Base-by-base conservation (phyloP, 2,888 invertebrate genomes). In the Drosophila stalkeri region DNA sequence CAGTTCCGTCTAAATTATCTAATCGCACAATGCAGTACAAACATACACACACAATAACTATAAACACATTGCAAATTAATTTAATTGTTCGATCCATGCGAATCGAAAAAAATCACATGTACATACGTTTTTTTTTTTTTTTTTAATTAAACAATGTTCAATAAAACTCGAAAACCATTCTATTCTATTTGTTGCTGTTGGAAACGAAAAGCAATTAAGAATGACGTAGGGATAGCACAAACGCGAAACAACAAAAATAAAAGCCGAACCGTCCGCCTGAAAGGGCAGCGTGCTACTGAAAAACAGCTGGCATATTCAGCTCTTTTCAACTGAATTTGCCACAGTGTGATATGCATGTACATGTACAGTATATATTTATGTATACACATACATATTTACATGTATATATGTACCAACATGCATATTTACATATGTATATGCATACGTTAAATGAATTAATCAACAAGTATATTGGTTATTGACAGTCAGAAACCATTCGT, bases 1-100 rank as follows among this genome's bases (percentile, higher is more conserved):
- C 39, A 63, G 55, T 69, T 74, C 61, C 73, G 51, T 62, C 39
- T 47, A 75, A 86, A 89, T 85, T 85, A 85, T 86, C 89, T 85
- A 85, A 85, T 86, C 78, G 33, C 51, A 63, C 18, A 57, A 33
- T 57, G 52, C 37, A 33, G 12, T 2, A 12, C 18, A 37, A 12
- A 47, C 33, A 56, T 37, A 44, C 20, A 41, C 4, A 55, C 27
- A 16, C 39, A 18, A 43, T 55, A 23, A 52, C n/a, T 70, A 20
- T 55, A 70, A 44, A 57, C 33, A 56, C 37, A 51, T 41, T 52
- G 35, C 44, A 71, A 71, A 56, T 47, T 49, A 56, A 37, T 56
- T 18, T 46, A 71, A 57, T 56, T 63, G 5, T 31, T 57, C 39
- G 20, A 46, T 59, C 47, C 23, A 56, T 39, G 9, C 6, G 49